Conservation (phyloP, 2,888 invertebrate genomes). For the Caenorhabditis plicata region DNA sequence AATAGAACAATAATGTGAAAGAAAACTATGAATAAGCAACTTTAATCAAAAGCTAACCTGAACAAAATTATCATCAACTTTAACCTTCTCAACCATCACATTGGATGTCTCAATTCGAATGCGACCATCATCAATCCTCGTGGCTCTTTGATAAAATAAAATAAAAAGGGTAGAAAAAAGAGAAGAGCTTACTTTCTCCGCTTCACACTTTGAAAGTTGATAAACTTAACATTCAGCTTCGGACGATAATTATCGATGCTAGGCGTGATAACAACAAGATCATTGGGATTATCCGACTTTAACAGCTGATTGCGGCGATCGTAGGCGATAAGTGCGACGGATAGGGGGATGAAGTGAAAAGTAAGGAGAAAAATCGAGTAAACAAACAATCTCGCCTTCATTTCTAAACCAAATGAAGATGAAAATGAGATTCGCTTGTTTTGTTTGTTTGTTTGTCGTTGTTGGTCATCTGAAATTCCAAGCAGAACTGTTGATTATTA, state of each 20-base stretch:
- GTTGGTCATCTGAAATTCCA: too few relatives aligned
- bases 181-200: conserved; percentile 15
- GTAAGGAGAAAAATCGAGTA: conserved; percentile 3
- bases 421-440: too few relatives aligned
- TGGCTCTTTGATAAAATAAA: conserved; percentile 10
- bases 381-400: too few relatives aligned
- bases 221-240: conserved; percentile 19
- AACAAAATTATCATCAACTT: conserved; percentile 14
- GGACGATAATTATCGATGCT: conserved; percentile 28
- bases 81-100: conserved; percentile 16
- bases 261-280: conserved; percentile 25
- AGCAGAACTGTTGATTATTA: too few relatives aligned
- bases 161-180: background rate
- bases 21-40: background rate
- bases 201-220: conserved; percentile 20
- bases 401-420: too few relatives aligned
- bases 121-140: conserved; percentile 10
- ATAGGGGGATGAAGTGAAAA: conserved; percentile 1
- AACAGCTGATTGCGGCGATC: conserved; percentile 21
- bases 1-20: too few relatives aligned
- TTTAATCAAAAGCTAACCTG: conserved; percentile 6
- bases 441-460: too few relatives aligned
- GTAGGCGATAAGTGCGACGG: conserved; percentile 23
- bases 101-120: conserved; percentile 15
- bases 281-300: conserved; percentile 28